Conservation (phyloP, 2,888 invertebrate species). For the Phortica magna region DNA sequence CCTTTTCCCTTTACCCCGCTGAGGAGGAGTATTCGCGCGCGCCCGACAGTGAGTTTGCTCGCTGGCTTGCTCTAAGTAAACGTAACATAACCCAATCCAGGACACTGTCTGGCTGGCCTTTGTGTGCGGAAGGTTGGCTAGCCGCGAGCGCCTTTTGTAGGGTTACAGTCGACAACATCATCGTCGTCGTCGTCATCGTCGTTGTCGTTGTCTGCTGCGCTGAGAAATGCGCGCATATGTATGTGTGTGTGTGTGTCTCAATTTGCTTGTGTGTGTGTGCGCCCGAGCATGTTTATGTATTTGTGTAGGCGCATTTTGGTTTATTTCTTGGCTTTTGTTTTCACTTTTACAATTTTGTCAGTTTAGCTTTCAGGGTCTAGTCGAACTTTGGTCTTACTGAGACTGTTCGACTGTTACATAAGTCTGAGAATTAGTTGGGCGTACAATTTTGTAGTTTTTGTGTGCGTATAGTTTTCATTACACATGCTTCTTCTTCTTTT, state of each 20-base stretch:
- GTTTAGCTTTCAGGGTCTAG: conserved; percentile 42
- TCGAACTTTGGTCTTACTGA: background rate
- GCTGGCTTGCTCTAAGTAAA: background rate
- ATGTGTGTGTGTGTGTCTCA: conserved; percentile 57
- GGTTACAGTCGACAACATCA: conserved; percentile 68
- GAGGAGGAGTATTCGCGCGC: background rate
- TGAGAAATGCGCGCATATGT: conserved; percentile 39
- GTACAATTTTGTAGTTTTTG: conserved; percentile 43
- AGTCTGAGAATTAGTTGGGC: conserved; percentile 49
- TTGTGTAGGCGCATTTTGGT: conserved; percentile 62
- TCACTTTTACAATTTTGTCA: conserved; percentile 64
- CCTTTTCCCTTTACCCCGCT: conserved; percentile 14
- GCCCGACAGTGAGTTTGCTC: conserved; percentile 13
- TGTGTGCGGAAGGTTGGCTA: conserved; percentile 73
- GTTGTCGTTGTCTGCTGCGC: conserved; percentile 41
- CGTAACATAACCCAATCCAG: conserved; percentile 44
- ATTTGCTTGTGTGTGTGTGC: conserved; percentile 43
- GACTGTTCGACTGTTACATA: conserved; percentile 21
- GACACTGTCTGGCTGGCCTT: conserved; percentile 68
- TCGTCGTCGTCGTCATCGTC: conserved; percentile 43
- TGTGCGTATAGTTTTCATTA: background rate
- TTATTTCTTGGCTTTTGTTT: conserved; percentile 74
- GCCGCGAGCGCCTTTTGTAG: conserved; percentile 67
- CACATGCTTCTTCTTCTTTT: too few relatives aligned
- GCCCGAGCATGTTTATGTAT: conserved; percentile 42